Conservation (phyloP, 1,140 invertebrate species). For the Hylyphantes graminicola region DNA sequence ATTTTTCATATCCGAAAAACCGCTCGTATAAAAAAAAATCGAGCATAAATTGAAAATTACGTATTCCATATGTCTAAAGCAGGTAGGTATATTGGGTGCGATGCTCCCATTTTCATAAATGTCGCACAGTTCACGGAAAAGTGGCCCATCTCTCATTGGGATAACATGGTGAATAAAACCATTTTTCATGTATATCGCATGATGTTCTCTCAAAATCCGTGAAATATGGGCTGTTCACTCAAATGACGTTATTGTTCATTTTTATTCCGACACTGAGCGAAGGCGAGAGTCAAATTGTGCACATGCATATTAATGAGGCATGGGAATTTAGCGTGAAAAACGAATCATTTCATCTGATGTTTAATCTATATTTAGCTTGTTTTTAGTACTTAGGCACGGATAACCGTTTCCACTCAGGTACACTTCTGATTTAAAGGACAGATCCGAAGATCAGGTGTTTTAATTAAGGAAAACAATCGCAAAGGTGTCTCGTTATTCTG, state of each 20-base stretch:
- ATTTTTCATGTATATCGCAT: background rate
- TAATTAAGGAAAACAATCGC: too few relatives aligned
- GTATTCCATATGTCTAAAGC: conserved; percentile 19
- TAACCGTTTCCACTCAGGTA: too few relatives aligned
- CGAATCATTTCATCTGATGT: conserved; percentile 11
- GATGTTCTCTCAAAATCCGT: background rate
- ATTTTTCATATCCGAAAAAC: conserved; percentile 10
- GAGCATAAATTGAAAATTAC: conserved; percentile 6
- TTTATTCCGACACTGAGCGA: background rate
- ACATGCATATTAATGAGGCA: conserved; percentile 20
- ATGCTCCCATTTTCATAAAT: conserved; percentile 53
- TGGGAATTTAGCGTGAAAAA: conserved; percentile 8
- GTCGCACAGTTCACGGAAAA: background rate
- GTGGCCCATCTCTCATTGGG: background rate
- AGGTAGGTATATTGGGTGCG: conserved; percentile 5
- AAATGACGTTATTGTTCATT: conserved; percentile 31
- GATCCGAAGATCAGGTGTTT: too few relatives aligned
- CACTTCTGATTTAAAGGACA: too few relatives aligned
- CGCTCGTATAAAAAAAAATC: background rate
- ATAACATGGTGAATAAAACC: background rate
- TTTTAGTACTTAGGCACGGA: too few relatives aligned
- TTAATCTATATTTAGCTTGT: background rate
- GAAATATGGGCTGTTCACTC: conserved; percentile 25
- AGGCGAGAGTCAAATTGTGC: conserved; percentile 13
- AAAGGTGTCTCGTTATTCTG: too few relatives aligned